Evolutionary conservation across 2,888 invertebrate genomes (phyloP), one percentile per base, ranked within the genome.

Genomic region (Nomada fabriciana): DNA sequence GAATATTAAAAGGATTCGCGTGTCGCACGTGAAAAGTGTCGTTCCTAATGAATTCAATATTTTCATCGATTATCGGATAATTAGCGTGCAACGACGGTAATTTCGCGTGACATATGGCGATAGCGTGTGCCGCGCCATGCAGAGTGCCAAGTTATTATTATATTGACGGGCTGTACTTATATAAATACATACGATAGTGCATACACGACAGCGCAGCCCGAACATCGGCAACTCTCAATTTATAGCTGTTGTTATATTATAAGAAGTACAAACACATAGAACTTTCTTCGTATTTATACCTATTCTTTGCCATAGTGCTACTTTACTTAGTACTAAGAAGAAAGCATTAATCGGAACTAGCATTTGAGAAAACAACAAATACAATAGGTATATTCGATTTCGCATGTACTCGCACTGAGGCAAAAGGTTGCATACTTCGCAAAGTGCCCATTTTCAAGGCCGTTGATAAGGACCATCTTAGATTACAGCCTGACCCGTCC

Each of bases 91-190:
- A 91, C 90, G 89, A 91, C 88, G 85, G 91, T 91, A 91, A 93
- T 93, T 92, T 91, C 83, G 78, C 81, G 83, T 83, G 89, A 89
- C 92, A 92, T 92, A 92, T 92, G 92, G 92, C 79, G 81, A 87
- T 91, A 89, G 88, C 91, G 91, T 92, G 91, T 90, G 89, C 90
- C 88, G 83, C 81, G 82, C 80, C 87, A 86, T 88, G 87, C 90
- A 91, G 89, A 91, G 90, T 89, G 75, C 84, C 79, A 84, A 86
- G 86, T 87, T 36, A 84, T 89, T 91, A 91, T 90, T 88, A 86
- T 79, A 89, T 85, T 86, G 86, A 65, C 81, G 87, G 86, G 79
- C 89, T 89, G 87, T 90, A 89, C 86, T 90, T 91, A 90, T 85
- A 86, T 89, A 86, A 89, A 90, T 89, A 88, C 86, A 89, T 82